Evolutionary conservation across 2,113 vertebrate species (phyloP), one percentile per base, ranked within the genome.

Genomic region (Amazona vittata): DNA sequence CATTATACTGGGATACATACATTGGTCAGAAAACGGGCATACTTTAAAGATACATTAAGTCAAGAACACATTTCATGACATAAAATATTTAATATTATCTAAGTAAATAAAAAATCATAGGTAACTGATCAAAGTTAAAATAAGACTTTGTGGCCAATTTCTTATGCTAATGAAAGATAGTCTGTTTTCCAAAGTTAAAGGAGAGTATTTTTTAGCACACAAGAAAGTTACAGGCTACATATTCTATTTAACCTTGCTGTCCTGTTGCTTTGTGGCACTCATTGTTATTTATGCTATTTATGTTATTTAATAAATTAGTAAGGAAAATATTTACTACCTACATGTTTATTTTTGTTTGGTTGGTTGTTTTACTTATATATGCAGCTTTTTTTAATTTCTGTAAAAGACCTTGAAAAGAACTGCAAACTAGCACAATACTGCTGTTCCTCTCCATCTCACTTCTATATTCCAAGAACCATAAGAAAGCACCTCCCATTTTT

Each of bases 61-160:
- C 50, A 79, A 74, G 88, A 73, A 22, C 15, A n/a, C 44, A 33
- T 93, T 94, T 92, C 70, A 57, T 71, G 57, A 6, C 55, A 80
- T 89, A 39, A 78, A 81, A 68, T 86, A 92, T 90, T 93, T 77
- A 88, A 67, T 88, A 74, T 93, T 68, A 44, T 68, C 64, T 52
- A 21, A 68, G 64, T 18, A 83, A 90, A 94, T 85, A 82, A 86
- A 89, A 77, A n/a, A 59, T 78, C 1, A 0, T 25, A 4, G 33
- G 39, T 37, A 43, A 77, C 43, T 31, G 68, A 53, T 35, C 43
- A 44, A 77, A 64, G 69, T 63, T 93, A 50, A 70, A 63, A 55
- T 2, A 6, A 59, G 90, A 26, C 43, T 33, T 65, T 20, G 20
- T 24, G 71, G 46, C 46, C 68, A 33, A 53, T 90, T 31, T 50